Evolutionary conservation across 2,113 vertebrate species (phyloP).

Genomic region (Tympanuchus pallidicinctus): DNA sequence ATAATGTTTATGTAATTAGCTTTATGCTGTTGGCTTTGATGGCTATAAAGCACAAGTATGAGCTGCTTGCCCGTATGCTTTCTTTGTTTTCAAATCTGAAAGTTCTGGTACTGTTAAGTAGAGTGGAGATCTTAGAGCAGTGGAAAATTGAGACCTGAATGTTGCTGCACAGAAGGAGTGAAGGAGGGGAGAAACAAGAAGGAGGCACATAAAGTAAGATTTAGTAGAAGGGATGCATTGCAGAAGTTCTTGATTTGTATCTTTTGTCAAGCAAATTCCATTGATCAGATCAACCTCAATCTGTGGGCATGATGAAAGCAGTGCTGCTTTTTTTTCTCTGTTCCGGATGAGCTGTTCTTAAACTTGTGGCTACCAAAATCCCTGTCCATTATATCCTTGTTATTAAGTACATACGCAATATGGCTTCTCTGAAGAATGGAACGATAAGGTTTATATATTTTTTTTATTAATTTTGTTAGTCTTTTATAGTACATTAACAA

Average conservation of each 20-base stretch:
- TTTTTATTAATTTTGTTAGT: conserved; percentile 26
- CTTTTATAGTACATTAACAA: neutral
- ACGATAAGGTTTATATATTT: neutral
- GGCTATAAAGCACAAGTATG: neutral
- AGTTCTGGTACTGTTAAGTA: neutral
- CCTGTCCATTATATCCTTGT: neutral
- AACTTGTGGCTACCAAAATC: neutral
- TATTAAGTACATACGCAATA: neutral
- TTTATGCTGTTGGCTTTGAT: neutral
- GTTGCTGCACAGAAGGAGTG: neutral
- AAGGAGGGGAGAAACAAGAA: neutral
- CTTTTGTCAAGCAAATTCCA: neutral
- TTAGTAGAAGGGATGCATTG: neutral
- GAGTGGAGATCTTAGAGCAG: neutral
- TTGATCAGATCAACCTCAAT: neutral
- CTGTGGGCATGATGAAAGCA: neutral
- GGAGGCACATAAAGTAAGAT: neutral
- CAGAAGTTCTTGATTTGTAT: neutral
- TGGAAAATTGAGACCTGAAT: neutral
- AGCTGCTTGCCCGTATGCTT: neutral
- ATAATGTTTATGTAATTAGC: neutral
- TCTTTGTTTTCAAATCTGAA: neutral
- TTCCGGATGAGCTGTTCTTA: neutral
- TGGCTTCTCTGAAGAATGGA: neutral
- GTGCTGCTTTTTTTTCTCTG: neutral